Base-by-base conservation (phyloP, 1,140 invertebrate species). In the Drosophila varians region DNA sequence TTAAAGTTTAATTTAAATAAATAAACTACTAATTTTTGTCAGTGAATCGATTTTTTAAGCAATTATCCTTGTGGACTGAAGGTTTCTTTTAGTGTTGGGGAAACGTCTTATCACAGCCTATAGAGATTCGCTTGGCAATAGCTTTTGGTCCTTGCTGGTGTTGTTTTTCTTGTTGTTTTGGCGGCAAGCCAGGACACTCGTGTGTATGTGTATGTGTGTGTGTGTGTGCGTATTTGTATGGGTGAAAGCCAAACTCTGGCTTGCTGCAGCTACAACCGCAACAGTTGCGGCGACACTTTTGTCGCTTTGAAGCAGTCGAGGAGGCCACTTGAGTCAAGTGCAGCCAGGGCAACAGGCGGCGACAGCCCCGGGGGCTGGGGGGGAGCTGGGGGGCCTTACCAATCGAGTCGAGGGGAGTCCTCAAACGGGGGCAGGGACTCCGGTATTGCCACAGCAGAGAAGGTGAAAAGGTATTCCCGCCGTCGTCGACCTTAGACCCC, bases 221-320 rank as follows among this genome's bases (percentile, higher is more conserved):
- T 25, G 21, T 26, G 11, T 45, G 25, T 57, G 21, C 19, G 23
- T 51, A 19, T 57, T 6, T 42, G 34, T 23, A 26, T 49, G 23
- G 54, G 42, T 48, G 57, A 47, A 62, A 48, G 60, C 56, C 60
- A 61, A 38, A 57, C 28, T 31, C 46, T 28, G 56, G 28, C 43
- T 77, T 55, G 58, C 49, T 74, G 70, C 49, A 74, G 49, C 73
- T 68, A 60, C 76, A 80, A 69, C 79, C 76, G 64, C 82, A 86
- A 86, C 77, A 74, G 82, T 86, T 86, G 80, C 60, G 80, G 80
- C 45, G 77, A 84, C 72, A 86, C 75, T 84, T 77, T 78, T 78
- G 79, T 56, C 77, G 79, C 79, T 84, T 79, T 84, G 77, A 70
- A 77, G 82, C 77, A 79, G 58, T 66, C 64, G 61, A 68, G 64